phyloP scores from a whole-genome alignment of 2,113 vertebrate genomes.

The Lates calcarifer region DNA sequence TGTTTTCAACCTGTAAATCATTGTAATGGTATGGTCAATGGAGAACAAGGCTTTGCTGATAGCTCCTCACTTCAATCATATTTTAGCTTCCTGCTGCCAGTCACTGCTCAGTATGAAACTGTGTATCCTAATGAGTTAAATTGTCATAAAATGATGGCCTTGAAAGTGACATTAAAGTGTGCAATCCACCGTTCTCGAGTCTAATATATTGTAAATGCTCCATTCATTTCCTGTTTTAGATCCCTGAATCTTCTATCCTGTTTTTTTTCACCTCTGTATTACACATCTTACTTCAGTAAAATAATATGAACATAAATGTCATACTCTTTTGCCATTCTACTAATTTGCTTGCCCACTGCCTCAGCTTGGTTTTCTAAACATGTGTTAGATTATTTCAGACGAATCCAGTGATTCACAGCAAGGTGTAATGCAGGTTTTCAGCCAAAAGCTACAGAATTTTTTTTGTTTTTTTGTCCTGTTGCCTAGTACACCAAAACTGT shows the following conservation, averaged over 20 bases:
- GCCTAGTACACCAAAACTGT: background rate
- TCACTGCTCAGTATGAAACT: background rate
- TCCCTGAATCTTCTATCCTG: background rate
- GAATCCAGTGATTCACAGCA: background rate
- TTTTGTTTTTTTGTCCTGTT: too few relatives aligned
- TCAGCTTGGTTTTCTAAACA: background rate
- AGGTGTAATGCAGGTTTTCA: background rate
- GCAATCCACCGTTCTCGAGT: background rate
- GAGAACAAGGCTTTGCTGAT: slow-evolving; percentile 17
- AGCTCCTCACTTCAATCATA: slow-evolving; percentile 18
- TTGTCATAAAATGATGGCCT: background rate
- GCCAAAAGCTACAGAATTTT: background rate
- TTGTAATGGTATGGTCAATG: slow-evolving; percentile 28
- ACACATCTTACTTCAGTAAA: background rate
- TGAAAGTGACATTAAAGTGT: background rate
- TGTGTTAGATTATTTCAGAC: background rate
- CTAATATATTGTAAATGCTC: background rate
- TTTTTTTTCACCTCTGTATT: background rate
- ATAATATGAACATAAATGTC: background rate
- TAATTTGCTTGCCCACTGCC: too few relatives aligned
- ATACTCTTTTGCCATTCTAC: background rate
- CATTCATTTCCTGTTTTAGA: background rate
- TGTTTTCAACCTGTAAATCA: slow-evolving; percentile 24
- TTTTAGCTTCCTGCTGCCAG: slow-evolving; percentile 21
- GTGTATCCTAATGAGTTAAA: background rate